Base-by-base conservation (phyloP, 2,888 invertebrate species). In the Steinernema scapterisci region DNA sequence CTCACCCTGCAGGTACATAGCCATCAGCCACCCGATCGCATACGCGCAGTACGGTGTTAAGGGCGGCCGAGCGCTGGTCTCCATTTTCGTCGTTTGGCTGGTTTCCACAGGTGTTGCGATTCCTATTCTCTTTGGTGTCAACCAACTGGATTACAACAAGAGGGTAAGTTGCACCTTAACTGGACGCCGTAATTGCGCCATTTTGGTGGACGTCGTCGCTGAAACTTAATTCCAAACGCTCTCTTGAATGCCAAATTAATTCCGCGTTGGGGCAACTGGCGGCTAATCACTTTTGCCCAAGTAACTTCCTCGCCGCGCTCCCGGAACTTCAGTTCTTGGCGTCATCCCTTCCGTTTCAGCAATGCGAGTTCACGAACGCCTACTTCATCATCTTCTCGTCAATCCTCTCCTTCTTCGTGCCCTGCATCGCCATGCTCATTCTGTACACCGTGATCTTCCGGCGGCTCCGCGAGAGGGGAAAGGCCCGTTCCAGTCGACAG, bases 311-410 rank as follows among this genome's bases (percentile, higher is more conserved):
- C n/a, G n/a, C n/a, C n/a, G 13, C 21, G 25, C 16, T 70, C 21
- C 23, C 44, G 19, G 25, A 21, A n/a, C 77, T 74, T 51, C 27
- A 21, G 27, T 56, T 72, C 54, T 51, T 46, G 72, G 9, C 38
- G 3, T 43, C 27, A 46, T 2, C 19, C 23, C 25, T 44, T n/a
- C 23, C 45, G 27, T 87, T 88, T 48, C 77, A 85, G 83, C 70
- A 77, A 48, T 99, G 99, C 90, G 92, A 94, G 84, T 97, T 99
- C 91, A 96, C 96, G 90, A 97, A 96, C 90, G 93, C 95, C 82
- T 94, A 96, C 90, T 99, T 97, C 89, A 94, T 97, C 88, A 93
- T 99, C 88, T 96, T 95, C 90, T 97, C 97, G 16, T 97, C 97
- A 73, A 91, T 99, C 83, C 94, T 95, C 82, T 97, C 97, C 86